Conservation (phyloP, 2,797 vertebrate genomes). For the Rachycentron canadum region DNA sequence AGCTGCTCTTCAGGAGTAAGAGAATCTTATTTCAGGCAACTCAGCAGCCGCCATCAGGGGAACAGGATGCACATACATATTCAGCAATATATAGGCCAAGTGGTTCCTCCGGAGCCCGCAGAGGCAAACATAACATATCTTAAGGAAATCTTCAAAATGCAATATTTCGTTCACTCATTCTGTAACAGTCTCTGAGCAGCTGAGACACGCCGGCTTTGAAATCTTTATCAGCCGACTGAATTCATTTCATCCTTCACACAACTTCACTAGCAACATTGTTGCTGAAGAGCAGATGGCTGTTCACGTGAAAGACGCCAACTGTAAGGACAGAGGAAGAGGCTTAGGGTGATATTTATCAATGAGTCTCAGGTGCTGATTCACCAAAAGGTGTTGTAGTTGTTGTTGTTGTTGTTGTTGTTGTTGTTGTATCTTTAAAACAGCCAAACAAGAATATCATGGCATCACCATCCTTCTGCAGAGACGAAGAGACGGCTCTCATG, state of each 20-base stretch:
- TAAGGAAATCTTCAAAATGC: conserved; percentile 11
- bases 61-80: conserved; percentile 11
- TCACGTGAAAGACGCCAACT: not conserved
- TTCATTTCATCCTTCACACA: conserved; percentile 7
- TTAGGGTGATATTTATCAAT: conserved; percentile 14
- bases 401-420: conserved; percentile 4
- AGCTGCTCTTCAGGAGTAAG: conserved; percentile 3
- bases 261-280: not conserved
- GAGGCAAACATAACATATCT: conserved; percentile 12
- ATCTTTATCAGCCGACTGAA: not conserved
- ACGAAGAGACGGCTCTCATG: conserved; percentile 9
- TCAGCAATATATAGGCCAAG: conserved; percentile 18
- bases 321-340: not conserved
- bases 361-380: conserved; percentile 8
- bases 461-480: conserved; percentile 24
- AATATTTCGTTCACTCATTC: conserved; percentile 21
- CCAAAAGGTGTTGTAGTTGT: conserved; percentile 5
- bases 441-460: conserved; percentile 29
- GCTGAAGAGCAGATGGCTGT: not conserved
- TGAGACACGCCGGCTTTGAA: conserved; percentile 20
- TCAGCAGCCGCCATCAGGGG: not conserved
- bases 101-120: conserved; percentile 6
- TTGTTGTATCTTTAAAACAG: conserved; percentile 15
- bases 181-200: conserved; percentile 10
- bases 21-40: conserved; percentile 22